phyloP scores from a whole-genome alignment of 2,797 vertebrate species.

The Lithobates sylvaticus region DNA sequence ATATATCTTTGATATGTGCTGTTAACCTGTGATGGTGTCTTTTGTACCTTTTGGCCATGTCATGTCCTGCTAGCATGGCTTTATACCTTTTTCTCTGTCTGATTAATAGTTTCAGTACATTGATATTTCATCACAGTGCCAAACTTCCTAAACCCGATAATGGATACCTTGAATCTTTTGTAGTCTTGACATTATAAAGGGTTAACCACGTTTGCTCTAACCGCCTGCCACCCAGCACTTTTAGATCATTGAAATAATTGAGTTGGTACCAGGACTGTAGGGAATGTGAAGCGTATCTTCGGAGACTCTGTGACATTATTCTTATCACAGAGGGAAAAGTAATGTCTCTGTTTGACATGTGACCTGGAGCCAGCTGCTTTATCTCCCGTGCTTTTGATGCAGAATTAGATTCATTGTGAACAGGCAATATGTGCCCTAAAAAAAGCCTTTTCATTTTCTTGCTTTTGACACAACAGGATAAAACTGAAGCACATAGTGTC shows the following conservation, averaged over 20 bases:
- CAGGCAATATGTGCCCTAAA: constrained; percentile 59
- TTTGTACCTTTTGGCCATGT: too few relatives aligned
- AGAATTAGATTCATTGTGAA: constrained; percentile 63
- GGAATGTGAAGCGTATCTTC: constrained; percentile 50
- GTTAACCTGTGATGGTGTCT: too few relatives aligned
- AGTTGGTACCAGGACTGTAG: constrained; percentile 58
- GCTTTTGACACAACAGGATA: constrained; percentile 44
- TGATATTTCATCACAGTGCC: background rate
- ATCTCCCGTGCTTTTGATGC: constrained; percentile 59
- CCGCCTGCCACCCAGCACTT: constrained; percentile 42
- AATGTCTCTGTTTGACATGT: constrained; percentile 62
- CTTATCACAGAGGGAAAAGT: constrained; percentile 63
- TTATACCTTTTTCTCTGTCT: background rate
- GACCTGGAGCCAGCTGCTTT: constrained; percentile 62
- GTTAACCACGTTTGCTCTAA: constrained; percentile 49
- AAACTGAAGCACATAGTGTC: constrained; percentile 38
- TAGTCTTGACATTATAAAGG: constrained; percentile 3
- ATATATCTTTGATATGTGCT: too few relatives aligned
- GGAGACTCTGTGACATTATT: constrained; percentile 60
- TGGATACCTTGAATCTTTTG: constrained; percentile 2
- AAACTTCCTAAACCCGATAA: background rate
- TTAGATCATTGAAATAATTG: constrained; percentile 61
- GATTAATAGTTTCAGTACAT: background rate
- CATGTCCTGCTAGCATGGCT: background rate
- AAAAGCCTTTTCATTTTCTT: constrained; percentile 57